Evolutionary conservation across 2,797 vertebrate species (phyloP), one percentile per base, ranked within the genome.

Genomic region (Apogon talboti): DNA sequence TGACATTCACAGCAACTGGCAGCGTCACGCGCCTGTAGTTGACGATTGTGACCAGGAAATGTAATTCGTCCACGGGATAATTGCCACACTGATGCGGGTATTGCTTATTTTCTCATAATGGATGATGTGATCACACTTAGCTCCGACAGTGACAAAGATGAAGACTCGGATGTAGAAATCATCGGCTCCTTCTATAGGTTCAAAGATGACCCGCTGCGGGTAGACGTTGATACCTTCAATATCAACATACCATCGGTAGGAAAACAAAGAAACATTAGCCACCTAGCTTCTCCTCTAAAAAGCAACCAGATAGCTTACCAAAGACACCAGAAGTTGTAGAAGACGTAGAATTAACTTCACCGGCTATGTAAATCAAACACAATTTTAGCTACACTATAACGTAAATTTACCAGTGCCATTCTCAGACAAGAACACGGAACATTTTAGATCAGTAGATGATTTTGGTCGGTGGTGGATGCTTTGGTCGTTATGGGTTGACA

Each of bases 101-200:
- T 10, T 1, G 33, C 33, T 8, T 35, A 8, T 13, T 35, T 35
- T 35, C 7, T 1, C 8, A 35, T 8, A 42, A 93, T 93, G 92
- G 88, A 77, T 0, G 87, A 82, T 7, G 79, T 89, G 35, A 93
- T 93, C 61, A 71, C 2, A 0, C 57, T 93, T 35, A 94, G 91
- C 81, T 94, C 93, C 0, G 89, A 70, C 30, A 87, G 61, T 16
- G 84, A 87, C 0, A 15, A 14, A 0, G 82, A 81, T 7, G 90
- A 28, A 5, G 24, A 93, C 56, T 92, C 91, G 0, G 93, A 93
- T 19, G 65, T 92, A 54, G 89, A 93, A 44, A 35, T 93, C 33
- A 16, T 92, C 6, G 77, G 72, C 1, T 76, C 51, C 57, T 90
- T 68, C 30, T 56, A 35, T 2, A 14, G 67, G 38, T 38, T 44